These are phyloP conservation scores for Salvelinus namaycush DNA, from an alignment of 2,113 vertebrate genomes.

Conservation along the genomic window DNA sequence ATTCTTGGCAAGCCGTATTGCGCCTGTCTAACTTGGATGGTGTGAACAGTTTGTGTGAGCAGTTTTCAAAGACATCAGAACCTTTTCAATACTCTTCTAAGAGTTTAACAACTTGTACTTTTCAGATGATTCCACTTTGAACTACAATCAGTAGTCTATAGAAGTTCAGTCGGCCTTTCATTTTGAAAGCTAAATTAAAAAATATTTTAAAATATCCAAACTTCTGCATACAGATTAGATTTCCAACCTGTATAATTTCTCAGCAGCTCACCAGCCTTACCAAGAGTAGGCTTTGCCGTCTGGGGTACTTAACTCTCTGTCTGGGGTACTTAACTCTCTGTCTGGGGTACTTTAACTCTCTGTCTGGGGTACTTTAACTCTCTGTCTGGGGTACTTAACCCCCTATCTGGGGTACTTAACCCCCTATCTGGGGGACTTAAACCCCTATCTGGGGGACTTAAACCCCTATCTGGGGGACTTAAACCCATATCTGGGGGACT, in stretches of 20 bases:
- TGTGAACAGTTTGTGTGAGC: neutral
- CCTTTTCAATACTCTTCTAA: neutral
- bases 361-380: too few species aligned
- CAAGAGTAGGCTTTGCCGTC: neutral
- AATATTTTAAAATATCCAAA: neutral
- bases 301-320: too few species aligned
- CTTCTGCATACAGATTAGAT: neutral
- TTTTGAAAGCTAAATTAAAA: slow-evolving; percentile 32
- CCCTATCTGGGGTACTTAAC: too few species aligned
- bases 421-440: too few species aligned
- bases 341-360: too few species aligned
- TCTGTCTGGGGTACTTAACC: too few species aligned
- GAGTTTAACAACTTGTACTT: neutral
- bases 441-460: too few species aligned
- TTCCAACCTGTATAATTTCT: slow-evolving; percentile 15
- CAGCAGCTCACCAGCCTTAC: neutral
- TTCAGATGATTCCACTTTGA: slow-evolving; percentile 18
- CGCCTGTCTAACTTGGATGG: neutral
- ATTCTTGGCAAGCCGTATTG: neutral
- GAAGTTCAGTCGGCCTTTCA: slow-evolving; percentile 15
- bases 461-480: too few species aligned
- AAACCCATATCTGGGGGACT: too few species aligned
- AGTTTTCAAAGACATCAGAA: neutral
- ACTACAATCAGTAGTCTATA: slow-evolving; percentile 14
- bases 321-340: too few species aligned